These are phyloP conservation scores for Phrynocephalus versicolor DNA, from an alignment of 2,113 vertebrate genomes.

Conservation along the genomic window DNA sequence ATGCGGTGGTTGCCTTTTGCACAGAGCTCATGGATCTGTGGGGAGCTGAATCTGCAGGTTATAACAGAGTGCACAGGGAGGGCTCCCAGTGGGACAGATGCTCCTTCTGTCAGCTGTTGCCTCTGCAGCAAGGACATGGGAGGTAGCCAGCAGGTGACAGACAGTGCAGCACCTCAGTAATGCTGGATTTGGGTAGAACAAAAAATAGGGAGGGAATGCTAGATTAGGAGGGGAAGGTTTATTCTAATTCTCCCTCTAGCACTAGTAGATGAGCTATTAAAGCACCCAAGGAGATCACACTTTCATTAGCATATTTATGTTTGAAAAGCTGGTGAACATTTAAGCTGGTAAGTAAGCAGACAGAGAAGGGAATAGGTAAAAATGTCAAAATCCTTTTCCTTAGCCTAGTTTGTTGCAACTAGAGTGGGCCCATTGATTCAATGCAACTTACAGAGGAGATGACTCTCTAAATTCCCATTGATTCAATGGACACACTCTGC, in stretches of 20 bases:
- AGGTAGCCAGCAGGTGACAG: constrained; percentile 43
- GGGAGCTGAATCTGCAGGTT: constrained; percentile 66
- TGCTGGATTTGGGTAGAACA: accelerated
- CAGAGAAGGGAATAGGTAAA: too few relatives aligned
- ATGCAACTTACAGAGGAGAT: too few relatives aligned
- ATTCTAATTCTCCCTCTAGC: not conserved
- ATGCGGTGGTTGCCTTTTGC: constrained; percentile 53
- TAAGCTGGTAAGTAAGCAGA: too few relatives aligned
- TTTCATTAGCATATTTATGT: not conserved
- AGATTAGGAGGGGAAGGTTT: too few relatives aligned
- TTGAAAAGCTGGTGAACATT: not conserved
- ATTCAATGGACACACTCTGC: too few relatives aligned
- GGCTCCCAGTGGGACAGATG: constrained; percentile 17
- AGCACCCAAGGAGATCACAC: not conserved
- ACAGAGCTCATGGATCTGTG: constrained; percentile 53
- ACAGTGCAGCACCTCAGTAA: constrained; percentile 8
- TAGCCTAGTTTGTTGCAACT: not conserved
- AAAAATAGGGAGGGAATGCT: not conserved
- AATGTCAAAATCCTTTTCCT: too few relatives aligned
- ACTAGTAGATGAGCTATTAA: not conserved
- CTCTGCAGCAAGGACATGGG: constrained; percentile 58
- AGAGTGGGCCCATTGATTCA: too few relatives aligned
- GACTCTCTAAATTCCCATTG: too few relatives aligned
- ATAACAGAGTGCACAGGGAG: constrained; percentile 46
- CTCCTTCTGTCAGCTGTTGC: constrained; percentile 24